Conservation (phyloP, 2,113 vertebrate species). For the Microtus ochrogaster region DNA sequence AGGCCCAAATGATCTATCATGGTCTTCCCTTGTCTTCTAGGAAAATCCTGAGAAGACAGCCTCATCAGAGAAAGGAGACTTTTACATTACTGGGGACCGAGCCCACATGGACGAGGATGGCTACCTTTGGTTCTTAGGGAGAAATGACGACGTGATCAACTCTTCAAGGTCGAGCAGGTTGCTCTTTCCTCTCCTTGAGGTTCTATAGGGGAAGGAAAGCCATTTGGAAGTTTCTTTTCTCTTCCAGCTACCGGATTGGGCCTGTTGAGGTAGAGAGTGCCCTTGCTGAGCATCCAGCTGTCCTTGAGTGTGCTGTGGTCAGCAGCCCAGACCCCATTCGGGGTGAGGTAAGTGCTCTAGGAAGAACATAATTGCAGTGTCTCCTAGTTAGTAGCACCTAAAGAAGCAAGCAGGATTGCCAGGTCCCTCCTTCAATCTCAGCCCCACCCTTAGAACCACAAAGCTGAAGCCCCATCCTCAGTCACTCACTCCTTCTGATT, state of each 20-base stretch:
- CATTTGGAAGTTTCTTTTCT: not conserved
- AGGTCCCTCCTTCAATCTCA: not conserved
- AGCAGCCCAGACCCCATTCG: constrained; percentile 90
- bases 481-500: not conserved
- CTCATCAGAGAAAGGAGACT: constrained; percentile 85
- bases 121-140: constrained; percentile 90
- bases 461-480: not conserved
- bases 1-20: not conserved
- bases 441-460: not conserved
- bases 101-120: constrained; percentile 88
- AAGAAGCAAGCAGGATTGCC: not conserved
- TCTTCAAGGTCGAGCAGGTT: constrained; percentile 87
- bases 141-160: constrained; percentile 90
- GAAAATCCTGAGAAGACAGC: constrained; percentile 88
- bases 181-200: not conserved
- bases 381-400: not conserved
- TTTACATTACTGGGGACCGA: constrained; percentile 90
- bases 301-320: constrained; percentile 90
- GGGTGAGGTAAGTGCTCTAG: constrained; percentile 86
- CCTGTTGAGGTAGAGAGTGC: constrained; percentile 90
- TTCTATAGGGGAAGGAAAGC: not conserved
- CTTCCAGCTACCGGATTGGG: constrained; percentile 89
- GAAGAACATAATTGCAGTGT: not conserved
- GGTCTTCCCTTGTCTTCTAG: constrained; percentile 75
- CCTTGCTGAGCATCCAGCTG: constrained; percentile 88